These are phyloP conservation scores for Isichthys henryi DNA, from an alignment of 2,113 vertebrate genomes.

Conservation along the genomic window DNA sequence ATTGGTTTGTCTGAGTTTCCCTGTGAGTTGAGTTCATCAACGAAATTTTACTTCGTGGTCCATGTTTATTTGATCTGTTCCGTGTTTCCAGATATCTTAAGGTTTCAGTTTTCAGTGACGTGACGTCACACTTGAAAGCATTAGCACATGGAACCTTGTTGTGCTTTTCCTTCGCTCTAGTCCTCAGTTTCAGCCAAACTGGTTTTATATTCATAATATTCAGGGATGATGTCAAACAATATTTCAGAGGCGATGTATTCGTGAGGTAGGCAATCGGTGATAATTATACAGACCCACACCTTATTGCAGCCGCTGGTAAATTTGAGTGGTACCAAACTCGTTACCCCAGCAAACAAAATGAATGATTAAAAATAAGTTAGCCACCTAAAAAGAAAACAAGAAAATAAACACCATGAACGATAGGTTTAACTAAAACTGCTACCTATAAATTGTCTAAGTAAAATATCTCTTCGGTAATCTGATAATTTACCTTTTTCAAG, in stretches of 20 bases:
- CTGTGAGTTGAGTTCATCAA: conserved; percentile 21
- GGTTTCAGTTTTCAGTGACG: background rate
- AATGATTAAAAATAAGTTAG: background rate
- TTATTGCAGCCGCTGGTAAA: background rate
- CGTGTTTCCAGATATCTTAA: background rate
- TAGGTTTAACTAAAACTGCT: background rate
- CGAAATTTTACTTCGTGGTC: background rate
- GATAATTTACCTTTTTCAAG: background rate
- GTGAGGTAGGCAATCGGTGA: background rate
- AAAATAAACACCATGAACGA: background rate
- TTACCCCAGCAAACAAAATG: background rate
- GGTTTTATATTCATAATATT: background rate
- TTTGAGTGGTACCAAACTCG: background rate
- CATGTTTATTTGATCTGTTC: conserved; percentile 1
- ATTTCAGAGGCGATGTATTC: background rate
- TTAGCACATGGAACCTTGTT: conserved; percentile 15
- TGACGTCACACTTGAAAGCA: background rate
- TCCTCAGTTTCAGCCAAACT: background rate
- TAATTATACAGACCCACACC: background rate
- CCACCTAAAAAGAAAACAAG: background rate
- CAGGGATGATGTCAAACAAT: background rate
- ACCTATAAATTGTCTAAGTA: background rate
- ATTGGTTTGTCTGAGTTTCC: conserved; percentile 29
- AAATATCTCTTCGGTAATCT: background rate
- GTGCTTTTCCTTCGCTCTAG: background rate